Evolutionary conservation across 2,888 invertebrate genomes (phyloP), one percentile per base, ranked within the genome.

Genomic region (Rugalucina vietnamica): DNA sequence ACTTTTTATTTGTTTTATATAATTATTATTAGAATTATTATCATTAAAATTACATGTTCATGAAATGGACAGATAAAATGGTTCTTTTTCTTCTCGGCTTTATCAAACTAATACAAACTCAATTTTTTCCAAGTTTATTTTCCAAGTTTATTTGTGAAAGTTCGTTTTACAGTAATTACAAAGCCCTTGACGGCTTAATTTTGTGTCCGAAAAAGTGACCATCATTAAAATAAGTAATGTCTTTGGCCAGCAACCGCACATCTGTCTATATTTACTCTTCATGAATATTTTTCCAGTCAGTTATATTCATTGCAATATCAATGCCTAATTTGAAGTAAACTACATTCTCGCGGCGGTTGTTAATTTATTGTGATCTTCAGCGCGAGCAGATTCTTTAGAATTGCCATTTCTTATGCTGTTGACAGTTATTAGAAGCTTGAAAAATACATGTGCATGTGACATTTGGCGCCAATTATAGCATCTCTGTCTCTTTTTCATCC

Each of bases 401-500:
- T 10, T 65, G 4, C 34, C 65, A 65, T 65, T 65, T 65, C 60
- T 65, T 65, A 65, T 65, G 65, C 34, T 65, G 34, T 65, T 65
- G 65, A 65, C 65, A 65, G 18, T 65, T 65, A 65, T 34, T 34
- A 21, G 34, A 34, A 65, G 34, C 65, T 65, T 65, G 34, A 65
- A n/a, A 65, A 65, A 65, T 65, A 65, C 65, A 65, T 65, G 43
- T 34, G 65, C 65, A 4, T 24, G 34, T 65, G 65, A 65, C 65
- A 65, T 65, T 65, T 65, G 65, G 34, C 18, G 34, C 29, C 65
- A 65, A 10, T 34, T 34, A 1, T 12, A 65, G 34, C 8, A 34
- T 65, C 32, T 32, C 34, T 65, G 65, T 65, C 65, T 65, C 65
- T 65, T 65, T 65, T 65, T 65, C 34, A 65, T 65, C 65, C 65